Percentiles rank a stretch among this genome's conserved stretches.
Conservation (phyloP, 2,113 vertebrate genomes). For the Myotis lucifugus region DNA sequence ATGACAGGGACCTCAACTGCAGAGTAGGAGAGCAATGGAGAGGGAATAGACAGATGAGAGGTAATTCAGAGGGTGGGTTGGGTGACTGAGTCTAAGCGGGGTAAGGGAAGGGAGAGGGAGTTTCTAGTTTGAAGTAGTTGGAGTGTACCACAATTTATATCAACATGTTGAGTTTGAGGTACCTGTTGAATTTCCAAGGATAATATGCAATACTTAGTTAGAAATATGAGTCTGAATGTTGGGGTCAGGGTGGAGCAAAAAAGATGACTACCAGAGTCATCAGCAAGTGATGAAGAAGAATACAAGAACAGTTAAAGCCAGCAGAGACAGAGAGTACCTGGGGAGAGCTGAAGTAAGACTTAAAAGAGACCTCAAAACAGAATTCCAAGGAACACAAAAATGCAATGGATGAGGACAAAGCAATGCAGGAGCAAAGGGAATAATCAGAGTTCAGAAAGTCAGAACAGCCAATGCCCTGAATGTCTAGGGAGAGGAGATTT, state of each 20-base stretch:
- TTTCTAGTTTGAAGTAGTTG: neutral
- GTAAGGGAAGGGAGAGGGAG: neutral
- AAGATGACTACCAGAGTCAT: neutral
- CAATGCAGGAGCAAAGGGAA: neutral
- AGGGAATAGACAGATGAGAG: neutral
- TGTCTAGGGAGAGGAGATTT: neutral
- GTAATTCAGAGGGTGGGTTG: neutral
- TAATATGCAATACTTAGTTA: neutral
- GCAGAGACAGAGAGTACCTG: neutral
- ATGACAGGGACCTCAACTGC: neutral
- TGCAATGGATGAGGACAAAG: neutral
- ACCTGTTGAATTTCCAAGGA: neutral
- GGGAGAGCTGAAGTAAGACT: neutral
- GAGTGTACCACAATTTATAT: neutral
- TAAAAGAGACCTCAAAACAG: neutral
- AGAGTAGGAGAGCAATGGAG: neutral
- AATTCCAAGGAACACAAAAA: neutral
- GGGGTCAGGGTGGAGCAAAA: neutral
- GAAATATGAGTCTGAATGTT: neutral
- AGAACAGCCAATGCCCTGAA: neutral
- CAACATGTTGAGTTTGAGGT: neutral
- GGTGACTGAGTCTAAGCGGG: too few species aligned
- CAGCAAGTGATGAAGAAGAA: neutral
- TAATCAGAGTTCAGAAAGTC: neutral
- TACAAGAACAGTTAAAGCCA: neutral